These are phyloP conservation scores for Pogonognathellus flavescens DNA, from an alignment of 1,140 invertebrate genomes.

Conservation along the genomic window DNA sequence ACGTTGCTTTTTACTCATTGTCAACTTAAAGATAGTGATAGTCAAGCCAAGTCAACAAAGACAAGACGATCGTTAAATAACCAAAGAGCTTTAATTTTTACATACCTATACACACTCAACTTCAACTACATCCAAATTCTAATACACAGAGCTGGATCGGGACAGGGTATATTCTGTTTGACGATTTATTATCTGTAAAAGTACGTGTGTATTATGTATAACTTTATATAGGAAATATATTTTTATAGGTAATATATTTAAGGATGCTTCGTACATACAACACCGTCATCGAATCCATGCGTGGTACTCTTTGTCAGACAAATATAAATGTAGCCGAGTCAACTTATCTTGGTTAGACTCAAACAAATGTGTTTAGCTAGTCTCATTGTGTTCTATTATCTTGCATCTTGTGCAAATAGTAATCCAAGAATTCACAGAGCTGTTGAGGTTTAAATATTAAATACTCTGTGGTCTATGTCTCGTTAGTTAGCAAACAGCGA, in stretches of 20 bases:
- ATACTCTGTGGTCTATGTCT: too few species aligned
- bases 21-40: conserved; percentile 37
- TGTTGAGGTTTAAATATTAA: too few species aligned
- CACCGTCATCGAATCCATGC: neutral
- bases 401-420: neutral
- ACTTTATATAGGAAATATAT: too few species aligned
- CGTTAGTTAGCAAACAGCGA: too few species aligned
- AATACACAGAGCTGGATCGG: too few species aligned
- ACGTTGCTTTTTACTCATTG: conserved; percentile 21
- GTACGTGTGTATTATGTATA: too few species aligned
- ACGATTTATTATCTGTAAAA: conserved; percentile 3
- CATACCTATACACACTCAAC: too few species aligned
- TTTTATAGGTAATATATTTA: too few species aligned
- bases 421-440: too few species aligned
- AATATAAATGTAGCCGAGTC: conserved; percentile 17
- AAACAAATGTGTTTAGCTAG: neutral
- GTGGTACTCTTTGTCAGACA: neutral
- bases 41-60: conserved; percentile 23
- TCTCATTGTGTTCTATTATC: neutral
- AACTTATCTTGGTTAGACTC: conserved; percentile 8
- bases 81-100: conserved; percentile 8
- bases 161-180: neutral
- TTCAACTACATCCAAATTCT: too few species aligned
- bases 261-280: neutral
- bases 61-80: conserved; percentile 21